Evolutionary conservation across 2,797 vertebrate genomes (phyloP), one percentile per base, ranked within the genome.

Genomic region (Pogoniulus pusillus): DNA sequence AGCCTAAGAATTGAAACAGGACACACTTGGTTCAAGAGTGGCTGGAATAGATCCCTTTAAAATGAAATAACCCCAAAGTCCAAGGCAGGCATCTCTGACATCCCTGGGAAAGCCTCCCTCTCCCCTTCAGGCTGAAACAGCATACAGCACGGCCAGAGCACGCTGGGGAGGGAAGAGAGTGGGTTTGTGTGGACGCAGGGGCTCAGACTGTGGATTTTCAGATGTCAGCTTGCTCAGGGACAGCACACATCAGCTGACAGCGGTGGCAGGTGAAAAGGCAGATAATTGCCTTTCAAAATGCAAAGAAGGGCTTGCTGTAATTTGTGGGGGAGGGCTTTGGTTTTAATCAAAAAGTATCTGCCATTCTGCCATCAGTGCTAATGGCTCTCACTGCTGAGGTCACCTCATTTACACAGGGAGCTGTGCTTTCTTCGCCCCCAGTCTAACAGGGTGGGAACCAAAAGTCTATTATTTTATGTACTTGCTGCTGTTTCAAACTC

Each of bases 261-360:
- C 18, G 41, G 7, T 81, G 77, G 82, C 86, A 89, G 83, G 64
- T 94, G 78, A 90, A 96, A 93, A 97, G 70, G 45, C 82, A 84
- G 75, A 80, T 77, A 85, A 85, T 6, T 73, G n/a, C 58, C 70
- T 89, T 96, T 89, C 72, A 86, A 94, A 96, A 96, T 87, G 76
- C 85, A 89, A 97, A 93, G 87, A 73, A 83, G 27, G 39, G 7
- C 30, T 69, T 91, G 76, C 87, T 75, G 65, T 54, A 16, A 90
- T 91, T 75, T 89, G 19, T 16, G 32, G 23, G 27, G 55, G 17
- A 78, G 45, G 1, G 7, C 11, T 3, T 77, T 74, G 10, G 5
- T 91, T 91, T 92, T n/a, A 79, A 80, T 79, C 19, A 88, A 81
- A 69, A 80, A 82, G 30, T 53, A 0, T 66, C 63, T 76, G 49